Percentiles rank a stretch among this genome's conserved stretches.
Conservation (phyloP, 2,797 vertebrate genomes). For the Typhlichthys eigenmanni region DNA sequence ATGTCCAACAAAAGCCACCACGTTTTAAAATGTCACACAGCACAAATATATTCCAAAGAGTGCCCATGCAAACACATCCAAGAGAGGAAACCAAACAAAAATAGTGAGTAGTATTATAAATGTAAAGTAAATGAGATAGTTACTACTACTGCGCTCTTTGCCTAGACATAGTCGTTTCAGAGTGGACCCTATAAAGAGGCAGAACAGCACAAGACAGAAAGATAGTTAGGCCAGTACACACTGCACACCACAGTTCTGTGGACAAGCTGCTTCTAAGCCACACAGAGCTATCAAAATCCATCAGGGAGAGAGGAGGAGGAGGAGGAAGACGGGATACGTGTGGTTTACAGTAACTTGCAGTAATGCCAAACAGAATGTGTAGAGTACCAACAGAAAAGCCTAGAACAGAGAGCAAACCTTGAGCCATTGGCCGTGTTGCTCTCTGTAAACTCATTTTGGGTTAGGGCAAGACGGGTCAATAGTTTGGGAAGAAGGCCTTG, state of each 20-base stretch:
- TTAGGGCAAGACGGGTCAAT: background rate
- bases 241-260: slow-evolving; percentile 78
- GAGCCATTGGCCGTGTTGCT: slow-evolving; percentile 16
- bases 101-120: slow-evolving; percentile 77
- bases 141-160: slow-evolving; percentile 99
- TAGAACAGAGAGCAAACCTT: slow-evolving; percentile 22
- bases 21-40: slow-evolving; percentile 59
- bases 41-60: slow-evolving; percentile 38
- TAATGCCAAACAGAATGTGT: slow-evolving; percentile 28
- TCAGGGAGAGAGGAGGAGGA: slow-evolving; percentile 66
- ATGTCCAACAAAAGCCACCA: slow-evolving; percentile 53
- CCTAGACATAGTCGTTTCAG: slow-evolving; percentile 99
- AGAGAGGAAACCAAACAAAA: slow-evolving; percentile 68
- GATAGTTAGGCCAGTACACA: slow-evolving; percentile 88
- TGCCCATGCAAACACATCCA: slow-evolving; percentile 79
- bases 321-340: slow-evolving; percentile 75
- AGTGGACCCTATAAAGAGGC: slow-evolving; percentile 95
- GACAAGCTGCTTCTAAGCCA: slow-evolving; percentile 86
- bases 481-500: background rate
- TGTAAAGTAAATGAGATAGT: slow-evolving; percentile 90
- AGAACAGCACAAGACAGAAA: slow-evolving; percentile 95
- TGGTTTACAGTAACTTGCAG: slow-evolving; percentile 65
- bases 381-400: slow-evolving; percentile 14
- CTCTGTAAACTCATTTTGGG: background rate
- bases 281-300: slow-evolving; percentile 79